Conservation (phyloP, 92 coral and sea anemone genomes). For the Phenganax stokvisi region DNA sequence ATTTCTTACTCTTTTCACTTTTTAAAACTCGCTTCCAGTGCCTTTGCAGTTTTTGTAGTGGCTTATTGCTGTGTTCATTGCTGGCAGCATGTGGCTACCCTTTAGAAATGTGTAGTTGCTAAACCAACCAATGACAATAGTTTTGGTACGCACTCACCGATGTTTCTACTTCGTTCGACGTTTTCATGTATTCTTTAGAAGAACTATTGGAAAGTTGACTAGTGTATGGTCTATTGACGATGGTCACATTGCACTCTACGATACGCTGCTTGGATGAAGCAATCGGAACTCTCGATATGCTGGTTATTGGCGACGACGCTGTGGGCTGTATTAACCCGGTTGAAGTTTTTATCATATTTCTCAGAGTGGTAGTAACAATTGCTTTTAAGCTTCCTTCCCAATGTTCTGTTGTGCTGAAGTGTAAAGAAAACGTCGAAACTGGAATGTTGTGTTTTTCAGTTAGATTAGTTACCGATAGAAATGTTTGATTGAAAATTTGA, state of each 20-base stretch:
- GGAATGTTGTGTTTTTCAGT: background rate
- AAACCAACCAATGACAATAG: background rate
- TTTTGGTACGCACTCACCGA: conserved; percentile 21
- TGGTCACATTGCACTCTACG: conserved; percentile 14
- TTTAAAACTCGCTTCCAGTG: no score
- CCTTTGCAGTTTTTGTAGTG: no score
- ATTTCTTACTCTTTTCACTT: no score
- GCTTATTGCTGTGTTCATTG: no score
- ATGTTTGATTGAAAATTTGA: background rate
- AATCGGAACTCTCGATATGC: background rate
- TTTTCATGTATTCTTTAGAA: conserved; percentile 18
- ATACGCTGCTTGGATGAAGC: conserved; percentile 22
- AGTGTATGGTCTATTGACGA: conserved; percentile 13
- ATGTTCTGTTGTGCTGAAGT: background rate
- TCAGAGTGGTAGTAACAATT: background rate
- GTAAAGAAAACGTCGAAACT: background rate
- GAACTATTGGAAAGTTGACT: conserved; percentile 24
- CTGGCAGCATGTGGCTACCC: no score
- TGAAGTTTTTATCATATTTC: background rate
- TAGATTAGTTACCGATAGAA: background rate
- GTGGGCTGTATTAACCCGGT: background rate
- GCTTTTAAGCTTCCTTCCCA: background rate
- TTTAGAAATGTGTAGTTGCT: no score
- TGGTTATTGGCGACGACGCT: background rate
- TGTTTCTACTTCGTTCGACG: background rate